Evolutionary conservation across 2,888 invertebrate species (phyloP).

Genomic region (Tortrix viridana): DNA sequence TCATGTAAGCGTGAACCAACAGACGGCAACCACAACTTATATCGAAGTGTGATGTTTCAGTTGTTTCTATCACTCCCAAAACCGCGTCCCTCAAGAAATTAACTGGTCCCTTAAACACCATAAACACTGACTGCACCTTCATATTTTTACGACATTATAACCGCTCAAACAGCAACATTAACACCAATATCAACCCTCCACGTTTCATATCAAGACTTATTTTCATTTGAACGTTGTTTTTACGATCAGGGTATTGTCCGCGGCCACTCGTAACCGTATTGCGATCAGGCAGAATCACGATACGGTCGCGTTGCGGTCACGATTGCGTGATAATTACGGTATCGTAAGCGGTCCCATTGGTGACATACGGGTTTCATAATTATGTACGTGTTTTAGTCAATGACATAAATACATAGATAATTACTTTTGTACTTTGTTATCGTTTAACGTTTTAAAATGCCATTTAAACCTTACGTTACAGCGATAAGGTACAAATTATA

Average conservation of each 20-base stretch:
- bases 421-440: no score
- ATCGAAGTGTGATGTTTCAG: no score
- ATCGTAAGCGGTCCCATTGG: slow-evolving; percentile 5
- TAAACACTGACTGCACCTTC: slow-evolving; percentile 7
- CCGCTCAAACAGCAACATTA: neutral
- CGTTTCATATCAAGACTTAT: slow-evolving; percentile 7
- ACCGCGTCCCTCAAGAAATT: no score
- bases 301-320: neutral
- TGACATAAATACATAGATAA: no score
- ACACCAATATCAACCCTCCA: neutral
- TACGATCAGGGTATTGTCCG: slow-evolving; percentile 20
- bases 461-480: no score
- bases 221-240: slow-evolving; percentile 17
- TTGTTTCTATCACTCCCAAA: no score
- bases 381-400: no score
- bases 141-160: slow-evolving; percentile 27
- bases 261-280: slow-evolving; percentile 11
- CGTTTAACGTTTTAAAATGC: no score
- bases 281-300: neutral
- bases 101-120: neutral
- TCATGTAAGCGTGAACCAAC: no score
- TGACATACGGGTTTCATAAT: no score
- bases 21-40: no score
- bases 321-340: slow-evolving; percentile 10
- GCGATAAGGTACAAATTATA: no score